Conservation (phyloP, 2,113 vertebrate genomes). For the Megalops atlanticus region DNA sequence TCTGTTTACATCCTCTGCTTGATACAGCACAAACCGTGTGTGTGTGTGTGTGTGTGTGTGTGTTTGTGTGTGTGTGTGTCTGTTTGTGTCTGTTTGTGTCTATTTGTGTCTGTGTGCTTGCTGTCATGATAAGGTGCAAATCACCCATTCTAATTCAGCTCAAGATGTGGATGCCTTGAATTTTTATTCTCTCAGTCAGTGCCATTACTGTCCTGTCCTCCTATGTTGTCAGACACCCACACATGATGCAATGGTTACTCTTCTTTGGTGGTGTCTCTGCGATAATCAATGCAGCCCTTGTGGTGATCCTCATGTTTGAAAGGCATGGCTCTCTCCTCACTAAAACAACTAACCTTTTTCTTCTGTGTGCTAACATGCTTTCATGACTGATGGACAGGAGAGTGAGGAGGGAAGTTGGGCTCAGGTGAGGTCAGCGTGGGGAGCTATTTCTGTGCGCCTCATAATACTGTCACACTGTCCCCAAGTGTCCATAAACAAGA, state of each 20-base stretch:
- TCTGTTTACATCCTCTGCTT: slow-evolving; percentile 25
- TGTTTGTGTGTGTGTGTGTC: slow-evolving; percentile 18
- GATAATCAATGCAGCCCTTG: too few relatives aligned
- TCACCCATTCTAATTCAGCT: too few relatives aligned
- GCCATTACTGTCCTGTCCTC: too few relatives aligned
- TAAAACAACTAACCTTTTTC: neutral
- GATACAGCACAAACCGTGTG: slow-evolving; percentile 31
- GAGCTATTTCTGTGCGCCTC: neutral
- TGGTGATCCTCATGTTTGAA: neutral
- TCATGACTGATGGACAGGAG: slow-evolving; percentile 77
- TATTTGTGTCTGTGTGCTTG: neutral
- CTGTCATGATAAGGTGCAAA: too few relatives aligned
- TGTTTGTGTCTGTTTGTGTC: slow-evolving; percentile 13
- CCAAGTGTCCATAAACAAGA: neutral
- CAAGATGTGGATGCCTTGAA: too few relatives aligned
- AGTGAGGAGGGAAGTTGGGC: slow-evolving; percentile 98
- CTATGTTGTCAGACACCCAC: too few relatives aligned
- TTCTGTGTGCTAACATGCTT: slow-evolving; percentile 67
- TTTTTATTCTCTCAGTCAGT: too few relatives aligned
- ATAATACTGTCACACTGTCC: slow-evolving; percentile 11
- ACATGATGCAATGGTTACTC: too few relatives aligned
- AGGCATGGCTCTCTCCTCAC: neutral
- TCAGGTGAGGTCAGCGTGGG: slow-evolving; percentile 82
- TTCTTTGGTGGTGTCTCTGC: too few relatives aligned
- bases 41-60: slow-evolving; percentile 36